Evolutionary conservation across 2,113 vertebrate genomes (phyloP).

Genomic region (Anser cygnoides): DNA sequence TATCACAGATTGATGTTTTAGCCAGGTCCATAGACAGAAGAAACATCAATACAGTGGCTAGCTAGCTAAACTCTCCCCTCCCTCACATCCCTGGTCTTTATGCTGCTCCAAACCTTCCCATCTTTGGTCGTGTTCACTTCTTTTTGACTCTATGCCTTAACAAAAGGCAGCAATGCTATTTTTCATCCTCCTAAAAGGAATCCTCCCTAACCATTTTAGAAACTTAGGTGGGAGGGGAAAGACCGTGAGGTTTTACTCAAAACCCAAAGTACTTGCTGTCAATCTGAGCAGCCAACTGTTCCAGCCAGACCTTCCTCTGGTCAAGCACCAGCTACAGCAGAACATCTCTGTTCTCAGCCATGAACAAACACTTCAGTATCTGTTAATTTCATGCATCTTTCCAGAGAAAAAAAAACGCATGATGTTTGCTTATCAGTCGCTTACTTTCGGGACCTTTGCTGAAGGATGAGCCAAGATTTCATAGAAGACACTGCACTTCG

Average conservation of each 20-base stretch:
- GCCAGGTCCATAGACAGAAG: neutral
- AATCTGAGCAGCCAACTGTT: neutral
- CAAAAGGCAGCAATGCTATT: neutral
- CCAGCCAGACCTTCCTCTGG: neutral
- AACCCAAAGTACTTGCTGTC: neutral
- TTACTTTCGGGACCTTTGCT: neutral
- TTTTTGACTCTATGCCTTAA: neutral
- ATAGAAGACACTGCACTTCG: neutral
- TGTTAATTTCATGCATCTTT: neutral
- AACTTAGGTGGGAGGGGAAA: neutral
- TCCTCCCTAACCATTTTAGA: neutral
- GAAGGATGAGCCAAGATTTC: neutral
- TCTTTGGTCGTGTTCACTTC: neutral
- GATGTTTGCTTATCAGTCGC: neutral
- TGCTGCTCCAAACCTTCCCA: neutral
- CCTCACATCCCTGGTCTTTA: neutral
- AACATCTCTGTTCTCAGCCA: neutral
- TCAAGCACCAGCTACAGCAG: neutral
- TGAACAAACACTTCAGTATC: neutral
- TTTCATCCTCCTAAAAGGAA: neutral
- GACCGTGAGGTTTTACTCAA: neutral
- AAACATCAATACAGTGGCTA: neutral
- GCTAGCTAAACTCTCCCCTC: neutral
- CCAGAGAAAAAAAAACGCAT: fast-evolving
- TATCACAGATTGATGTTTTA: neutral